Conservation (phyloP, 2,113 vertebrate species). For the Noctilio leporinus region DNA sequence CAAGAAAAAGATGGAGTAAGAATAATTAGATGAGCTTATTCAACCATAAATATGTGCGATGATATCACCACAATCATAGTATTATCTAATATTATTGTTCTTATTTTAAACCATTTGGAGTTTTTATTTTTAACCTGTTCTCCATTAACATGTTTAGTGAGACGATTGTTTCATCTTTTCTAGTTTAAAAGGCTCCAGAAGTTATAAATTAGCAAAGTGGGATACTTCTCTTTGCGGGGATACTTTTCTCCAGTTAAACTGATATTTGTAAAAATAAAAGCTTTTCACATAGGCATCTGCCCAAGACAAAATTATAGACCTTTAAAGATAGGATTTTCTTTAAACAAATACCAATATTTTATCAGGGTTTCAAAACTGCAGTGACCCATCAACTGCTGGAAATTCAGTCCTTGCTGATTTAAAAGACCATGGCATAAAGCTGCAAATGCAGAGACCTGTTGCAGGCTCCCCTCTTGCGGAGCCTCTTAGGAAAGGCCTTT, state of each 20-base stretch:
- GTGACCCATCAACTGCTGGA: not conserved
- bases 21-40: conserved; percentile 45
- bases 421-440: not conserved
- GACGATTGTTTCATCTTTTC: conserved; percentile 41
- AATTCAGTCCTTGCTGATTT: not conserved
- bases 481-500: not conserved
- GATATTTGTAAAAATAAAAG: conserved; percentile 1
- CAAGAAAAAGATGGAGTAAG: conserved; percentile 68
- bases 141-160: conserved; percentile 43
- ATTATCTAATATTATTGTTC: conserved; percentile 45
- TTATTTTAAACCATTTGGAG: conserved; percentile 43
- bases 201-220: conserved; percentile 45
- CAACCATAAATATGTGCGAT: accelerated
- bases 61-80: conserved; percentile 50
- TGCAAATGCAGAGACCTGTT: not conserved
- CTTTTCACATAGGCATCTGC: not conserved
- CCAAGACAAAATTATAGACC: conserved; percentile 10
- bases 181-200: conserved; percentile 49
- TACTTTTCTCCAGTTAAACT: conserved; percentile 10
- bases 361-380: not conserved
- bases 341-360: not conserved
- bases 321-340: not conserved
- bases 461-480: accelerated
- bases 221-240: conserved; percentile 44
- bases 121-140: conserved; percentile 59